Evolutionary conservation across 2,888 invertebrate species (phyloP), one percentile per base, ranked within the genome.

Genomic region (Altica lythri): DNA sequence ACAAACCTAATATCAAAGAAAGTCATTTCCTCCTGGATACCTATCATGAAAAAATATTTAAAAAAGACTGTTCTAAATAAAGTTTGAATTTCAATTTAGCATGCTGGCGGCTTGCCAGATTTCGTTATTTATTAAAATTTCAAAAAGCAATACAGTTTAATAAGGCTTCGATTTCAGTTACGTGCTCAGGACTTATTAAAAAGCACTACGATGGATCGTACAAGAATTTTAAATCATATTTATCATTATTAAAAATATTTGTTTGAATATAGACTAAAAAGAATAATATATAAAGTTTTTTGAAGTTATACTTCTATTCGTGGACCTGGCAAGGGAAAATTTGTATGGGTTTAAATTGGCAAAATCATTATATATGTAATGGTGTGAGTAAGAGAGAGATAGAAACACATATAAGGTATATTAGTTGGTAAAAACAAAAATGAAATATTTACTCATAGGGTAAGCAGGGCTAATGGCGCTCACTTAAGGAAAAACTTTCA

Each of bases 101-200:
- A 9, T 34, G 16, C 14, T 16, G 16, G 34, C 16, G 34, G 34
- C 34, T 8, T 9, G 34, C 16, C 34, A 16, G 34, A 34, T 34
- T 34, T 34, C 34, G 16, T 34, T 34, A 34, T 13, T 34, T 34
- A 34, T 34, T 34, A 34, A 34, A 34, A 34, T 34, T 16, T 16
- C n/a, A n/a, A n/a, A n/a, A 16, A 34, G 30, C 14, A 34, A 9
- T 34, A 3, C 16, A 4, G 6, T 9, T 34, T 34, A 34, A 34
- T 34, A 34, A 34, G 34, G 34, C 16, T 16, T 9, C 14, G 16
- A 14, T 2, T 8, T 8, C 13, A 34, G 34, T 16, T 8, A 34
- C 34, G 13, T 27, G 27, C 4, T 10, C 27, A 10, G n/a, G 27
- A 10, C 27, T 27, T 34, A 34, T 34, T 34, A 34, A 34, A 27